Base-by-base conservation (phyloP, 2,888 invertebrate species). In the Muscina levida region DNA sequence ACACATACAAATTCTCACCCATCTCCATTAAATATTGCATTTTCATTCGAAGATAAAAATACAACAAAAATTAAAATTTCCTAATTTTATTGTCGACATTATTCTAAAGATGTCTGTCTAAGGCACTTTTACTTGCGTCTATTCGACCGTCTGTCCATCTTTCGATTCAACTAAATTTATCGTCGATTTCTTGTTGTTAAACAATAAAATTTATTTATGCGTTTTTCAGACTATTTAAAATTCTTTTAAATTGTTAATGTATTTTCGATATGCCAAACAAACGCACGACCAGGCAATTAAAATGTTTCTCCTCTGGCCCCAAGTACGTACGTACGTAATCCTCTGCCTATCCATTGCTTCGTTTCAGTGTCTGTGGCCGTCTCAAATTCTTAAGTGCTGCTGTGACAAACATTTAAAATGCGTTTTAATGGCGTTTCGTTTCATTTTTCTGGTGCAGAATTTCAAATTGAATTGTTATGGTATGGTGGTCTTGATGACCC, bases 281-380 rank as follows among this genome's bases (percentile, higher is more conserved):
- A 70, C 31, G 42, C 70, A 65, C 62, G 70, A 70, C 75, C 26
- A 70, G 70, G 62, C 70, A 70, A 76, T 76, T 70, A 76, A 76
- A 65, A 70, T 70, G 46, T n/a, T 67, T 74, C 26, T 37, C 11
- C n/a, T 67, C 15, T 39, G 19, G 17, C 11, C 53, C 4, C 19
- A 53, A 53, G 24, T 48, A 22, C 13, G 24, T 8, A 51, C 2
- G 11, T 44, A n/a, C n/a, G 10, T 2, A 10, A 13, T n/a, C 44
- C 6, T 10, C 5, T 19, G 51, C 10, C 51, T 51, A 11, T 51
- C 51, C 22, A 11, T 51, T 22, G 19, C 6, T 46, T 10, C 51
- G 22, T 51, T 1, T 24, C 5, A 6, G 6, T 53, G 24, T 8
- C 8, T 31, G 8, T 31, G 24, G 1, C 1, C 17, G 1, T 17